Percentiles rank a stretch among this genome's conserved stretches.
phyloP scores from a whole-genome alignment of 2,113 vertebrate species.

The Oreochromis tanganicae region DNA sequence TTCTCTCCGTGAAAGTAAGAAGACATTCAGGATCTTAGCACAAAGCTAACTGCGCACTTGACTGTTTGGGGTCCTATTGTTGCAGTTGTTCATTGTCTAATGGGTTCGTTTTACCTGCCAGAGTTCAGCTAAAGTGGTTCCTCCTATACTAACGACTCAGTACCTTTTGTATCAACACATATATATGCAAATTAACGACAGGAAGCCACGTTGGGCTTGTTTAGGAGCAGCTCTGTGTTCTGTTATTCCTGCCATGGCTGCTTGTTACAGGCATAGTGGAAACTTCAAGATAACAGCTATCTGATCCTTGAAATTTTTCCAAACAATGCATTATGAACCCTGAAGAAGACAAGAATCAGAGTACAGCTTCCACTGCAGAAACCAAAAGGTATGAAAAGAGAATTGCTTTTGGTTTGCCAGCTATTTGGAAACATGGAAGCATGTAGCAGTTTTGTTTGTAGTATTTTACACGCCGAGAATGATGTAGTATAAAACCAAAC shows the following conservation, averaged over 20 bases:
- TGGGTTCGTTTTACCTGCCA: constrained; percentile 17
- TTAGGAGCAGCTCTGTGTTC: background rate
- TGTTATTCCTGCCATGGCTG: background rate
- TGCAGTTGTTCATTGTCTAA: background rate
- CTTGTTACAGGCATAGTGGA: background rate
- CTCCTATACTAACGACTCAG: background rate
- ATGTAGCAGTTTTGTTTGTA: background rate
- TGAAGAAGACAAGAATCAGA: background rate
- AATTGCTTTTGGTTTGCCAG: background rate
- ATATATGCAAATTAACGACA: constrained; percentile 23
- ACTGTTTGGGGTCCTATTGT: constrained; percentile 18
- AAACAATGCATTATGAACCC: background rate
- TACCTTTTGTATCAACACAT: constrained; percentile 20
- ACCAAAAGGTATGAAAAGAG: background rate
- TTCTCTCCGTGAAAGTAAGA: background rate
- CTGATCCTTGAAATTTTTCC: background rate
- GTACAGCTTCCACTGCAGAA: background rate
- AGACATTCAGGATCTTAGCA: background rate
- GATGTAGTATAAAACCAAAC: background rate
- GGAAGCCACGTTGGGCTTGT: background rate
- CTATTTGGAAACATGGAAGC: background rate
- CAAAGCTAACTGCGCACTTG: constrained; percentile 1
- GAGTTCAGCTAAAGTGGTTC: constrained; percentile 6
- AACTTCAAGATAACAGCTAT: background rate
- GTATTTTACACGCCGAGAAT: background rate